phyloP scores from a whole-genome alignment of 30 jellyfish, hydroid and myxozoan genomes.

The Turritopsis rubra region DNA sequence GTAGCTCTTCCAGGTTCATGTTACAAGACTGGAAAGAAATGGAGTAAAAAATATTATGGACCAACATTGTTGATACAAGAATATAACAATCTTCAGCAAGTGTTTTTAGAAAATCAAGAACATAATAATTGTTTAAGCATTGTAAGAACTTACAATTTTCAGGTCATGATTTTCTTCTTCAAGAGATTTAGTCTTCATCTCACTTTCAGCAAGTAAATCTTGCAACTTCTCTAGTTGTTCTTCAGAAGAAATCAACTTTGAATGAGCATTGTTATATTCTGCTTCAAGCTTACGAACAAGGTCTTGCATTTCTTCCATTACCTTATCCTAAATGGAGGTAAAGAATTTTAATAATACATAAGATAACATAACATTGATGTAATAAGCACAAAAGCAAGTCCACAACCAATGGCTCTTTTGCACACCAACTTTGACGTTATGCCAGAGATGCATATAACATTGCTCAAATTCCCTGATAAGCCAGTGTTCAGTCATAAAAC shows the following conservation, averaged over 20 bases:
- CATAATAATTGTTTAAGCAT: no score
- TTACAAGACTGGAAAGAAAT: not conserved
- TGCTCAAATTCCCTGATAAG: no score
- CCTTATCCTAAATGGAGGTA: constrained; percentile 25
- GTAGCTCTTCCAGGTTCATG: constrained; percentile 8
- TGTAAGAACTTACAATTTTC: constrained; percentile 6
- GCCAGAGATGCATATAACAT: no score
- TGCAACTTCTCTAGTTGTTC: not conserved
- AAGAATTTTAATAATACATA: no score
- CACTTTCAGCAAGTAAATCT: constrained; percentile 17
- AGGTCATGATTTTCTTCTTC: constrained; percentile 12
- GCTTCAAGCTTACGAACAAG: constrained; percentile 36
- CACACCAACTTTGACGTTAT: no score
- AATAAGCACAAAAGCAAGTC: no score
- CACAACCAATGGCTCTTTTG: no score
- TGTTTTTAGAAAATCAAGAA: no score
- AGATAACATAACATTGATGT: no score
- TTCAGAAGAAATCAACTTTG: not conserved
- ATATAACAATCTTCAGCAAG: no score
- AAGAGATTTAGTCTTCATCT: constrained; percentile 9
- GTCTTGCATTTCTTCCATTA: constrained; percentile 25
- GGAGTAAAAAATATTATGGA: no score
- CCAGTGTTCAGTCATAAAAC: no score
- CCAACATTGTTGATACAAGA: not conserved
- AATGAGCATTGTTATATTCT: constrained; percentile 13